Percentiles rank a stretch among this genome's conserved stretches.
Evolutionary conservation across 2,797 vertebrate genomes (phyloP).

Genomic region (Streptopelia turtur): DNA sequence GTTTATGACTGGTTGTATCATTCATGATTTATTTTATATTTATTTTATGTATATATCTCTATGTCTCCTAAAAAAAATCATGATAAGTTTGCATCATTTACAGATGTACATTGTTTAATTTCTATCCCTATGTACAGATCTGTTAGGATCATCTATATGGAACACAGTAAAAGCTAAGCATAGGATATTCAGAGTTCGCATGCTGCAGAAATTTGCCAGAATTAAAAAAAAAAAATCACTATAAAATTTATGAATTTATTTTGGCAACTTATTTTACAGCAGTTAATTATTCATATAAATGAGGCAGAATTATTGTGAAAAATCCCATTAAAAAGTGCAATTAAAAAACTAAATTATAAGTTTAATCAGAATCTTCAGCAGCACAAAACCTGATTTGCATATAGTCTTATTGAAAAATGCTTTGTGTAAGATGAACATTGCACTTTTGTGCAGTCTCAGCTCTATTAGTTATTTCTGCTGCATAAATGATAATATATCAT

Average conservation of each 20-base stretch:
- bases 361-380: constrained; percentile 64
- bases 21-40: background rate
- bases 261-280: constrained; percentile 57
- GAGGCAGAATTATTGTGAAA: constrained; percentile 66
- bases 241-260: constrained; percentile 64
- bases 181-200: background rate
- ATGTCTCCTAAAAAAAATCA: background rate
- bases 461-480: constrained; percentile 67
- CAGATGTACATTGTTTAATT: background rate
- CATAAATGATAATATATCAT: constrained; percentile 64
- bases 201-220: background rate
- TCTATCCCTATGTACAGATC: background rate
- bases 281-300: constrained; percentile 72
- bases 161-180: background rate
- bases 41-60: background rate
- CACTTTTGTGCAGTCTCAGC: constrained; percentile 57
- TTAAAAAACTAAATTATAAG: constrained; percentile 73
- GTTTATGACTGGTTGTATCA: background rate
- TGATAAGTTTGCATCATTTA: background rate
- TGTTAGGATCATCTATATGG: background rate
- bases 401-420: constrained; percentile 67
- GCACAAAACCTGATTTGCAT: constrained; percentile 70
- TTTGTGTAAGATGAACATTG: constrained; percentile 48
- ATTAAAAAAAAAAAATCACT: background rate
- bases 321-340: constrained; percentile 70